Evolutionary conservation across 2,888 invertebrate genomes (phyloP).

Genomic region (Drosophila bunnanda): DNA sequence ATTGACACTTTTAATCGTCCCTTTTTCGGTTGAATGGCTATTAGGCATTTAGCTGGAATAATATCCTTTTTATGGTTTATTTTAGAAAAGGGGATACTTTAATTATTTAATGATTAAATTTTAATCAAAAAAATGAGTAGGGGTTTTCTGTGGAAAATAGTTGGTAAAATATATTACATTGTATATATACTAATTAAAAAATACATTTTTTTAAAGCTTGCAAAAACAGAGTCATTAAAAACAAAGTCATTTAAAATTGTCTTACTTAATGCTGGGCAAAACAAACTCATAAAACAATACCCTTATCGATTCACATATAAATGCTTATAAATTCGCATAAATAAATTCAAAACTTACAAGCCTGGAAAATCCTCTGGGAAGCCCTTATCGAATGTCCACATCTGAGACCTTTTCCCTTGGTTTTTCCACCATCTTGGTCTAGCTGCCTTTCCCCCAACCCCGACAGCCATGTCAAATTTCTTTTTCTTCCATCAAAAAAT

Average conservation of each 20-base stretch:
- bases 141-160: not conserved
- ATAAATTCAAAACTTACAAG: not conserved
- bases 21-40: not conserved
- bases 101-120: too few species aligned
- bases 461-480: conserved; percentile 41
- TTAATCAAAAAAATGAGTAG: too few species aligned
- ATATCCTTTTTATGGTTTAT: not conserved
- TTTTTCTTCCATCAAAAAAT: conserved; percentile 44
- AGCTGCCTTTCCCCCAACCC: conserved; percentile 5
- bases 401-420: conserved; percentile 1
- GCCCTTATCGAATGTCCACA: not conserved
- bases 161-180: not conserved
- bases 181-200: too few species aligned
- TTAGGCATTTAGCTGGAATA: not conserved
- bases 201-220: not conserved
- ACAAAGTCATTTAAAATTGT: not conserved
- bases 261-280: not conserved
- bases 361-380: not conserved
- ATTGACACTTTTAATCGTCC: conserved; percentile 12
- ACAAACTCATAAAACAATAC: not conserved
- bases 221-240: too few species aligned
- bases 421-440: not conserved
- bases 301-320: not conserved
- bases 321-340: not conserved
- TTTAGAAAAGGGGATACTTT: not conserved